A percentile compares a stretch with the other conserved stretches of the same genome.
Evolutionary conservation across 2,113 vertebrate species (phyloP).

Genomic region (Neotoma lepida): DNA sequence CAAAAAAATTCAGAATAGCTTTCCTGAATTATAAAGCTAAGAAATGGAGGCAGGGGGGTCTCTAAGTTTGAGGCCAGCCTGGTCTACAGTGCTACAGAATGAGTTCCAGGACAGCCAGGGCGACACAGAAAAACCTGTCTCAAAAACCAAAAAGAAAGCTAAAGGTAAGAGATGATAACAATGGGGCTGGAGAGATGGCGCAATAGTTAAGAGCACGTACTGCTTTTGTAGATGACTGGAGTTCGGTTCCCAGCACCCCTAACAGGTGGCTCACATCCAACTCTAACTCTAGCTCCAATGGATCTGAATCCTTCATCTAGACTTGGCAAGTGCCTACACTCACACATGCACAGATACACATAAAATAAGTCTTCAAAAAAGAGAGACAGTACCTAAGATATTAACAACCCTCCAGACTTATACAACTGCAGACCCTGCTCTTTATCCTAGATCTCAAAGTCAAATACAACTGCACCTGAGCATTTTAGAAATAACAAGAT

Average conservation of each 20-base stretch:
- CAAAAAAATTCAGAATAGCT: neutral
- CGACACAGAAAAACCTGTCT: neutral
- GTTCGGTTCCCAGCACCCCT: neutral
- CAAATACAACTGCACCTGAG: neutral
- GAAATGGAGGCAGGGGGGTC: neutral
- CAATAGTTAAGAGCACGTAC: neutral
- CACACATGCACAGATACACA: neutral
- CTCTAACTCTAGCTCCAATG: neutral
- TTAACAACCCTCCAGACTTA: neutral
- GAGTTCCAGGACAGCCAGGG: neutral
- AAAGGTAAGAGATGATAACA: neutral
- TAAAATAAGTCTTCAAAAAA: neutral
- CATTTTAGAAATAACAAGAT: conserved; percentile 52
- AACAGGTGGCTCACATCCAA: neutral
- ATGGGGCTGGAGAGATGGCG: neutral
- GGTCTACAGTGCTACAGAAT: too few relatives aligned
- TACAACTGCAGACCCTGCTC: neutral
- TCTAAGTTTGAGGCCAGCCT: neutral
- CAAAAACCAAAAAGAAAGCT: neutral
- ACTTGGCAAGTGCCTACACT: neutral
- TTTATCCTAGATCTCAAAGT: conserved; percentile 12
- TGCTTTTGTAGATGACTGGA: neutral
- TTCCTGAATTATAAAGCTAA: conserved; percentile 14
- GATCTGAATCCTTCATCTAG: neutral
- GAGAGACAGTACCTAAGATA: neutral